phyloP scores from a whole-genome alignment of 2,888 invertebrate species.

The Patella pellucida region DNA sequence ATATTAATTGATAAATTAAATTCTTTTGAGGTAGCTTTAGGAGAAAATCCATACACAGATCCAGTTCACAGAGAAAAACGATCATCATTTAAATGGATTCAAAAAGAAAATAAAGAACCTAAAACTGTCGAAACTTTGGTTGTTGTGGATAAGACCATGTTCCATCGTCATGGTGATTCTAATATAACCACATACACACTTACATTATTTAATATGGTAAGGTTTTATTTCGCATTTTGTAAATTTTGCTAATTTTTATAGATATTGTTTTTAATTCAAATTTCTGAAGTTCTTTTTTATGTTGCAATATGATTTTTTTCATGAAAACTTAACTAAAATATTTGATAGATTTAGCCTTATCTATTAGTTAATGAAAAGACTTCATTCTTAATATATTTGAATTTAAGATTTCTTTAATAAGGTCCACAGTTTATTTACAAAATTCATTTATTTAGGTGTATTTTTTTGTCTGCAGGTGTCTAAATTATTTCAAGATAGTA shows the following conservation, averaged over 20 bases:
- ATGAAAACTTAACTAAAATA: no score
- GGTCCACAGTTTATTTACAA: neutral
- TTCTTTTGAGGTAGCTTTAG: slow-evolving; percentile 5
- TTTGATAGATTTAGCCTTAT: no score
- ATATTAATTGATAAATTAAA: no score
- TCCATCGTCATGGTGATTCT: slow-evolving; percentile 61
- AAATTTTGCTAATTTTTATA: no score
- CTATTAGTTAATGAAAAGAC: no score
- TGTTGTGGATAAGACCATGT: slow-evolving; percentile 65
- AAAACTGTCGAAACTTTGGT: slow-evolving; percentile 64
- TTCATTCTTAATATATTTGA: no score
- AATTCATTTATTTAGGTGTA: neutral
- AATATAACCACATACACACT: slow-evolving; percentile 66
- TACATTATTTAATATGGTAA: slow-evolving; percentile 67
- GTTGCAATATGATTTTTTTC: no score
- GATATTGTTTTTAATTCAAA: no score
- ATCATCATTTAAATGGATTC: slow-evolving; percentile 19
- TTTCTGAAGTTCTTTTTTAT: no score
- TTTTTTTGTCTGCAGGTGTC: slow-evolving; percentile 75
- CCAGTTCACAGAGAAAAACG: slow-evolving; percentile 15
- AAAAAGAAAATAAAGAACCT: slow-evolving; percentile 23
- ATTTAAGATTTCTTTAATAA: no score
- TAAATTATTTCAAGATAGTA: slow-evolving; percentile 72
- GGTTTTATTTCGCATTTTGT: slow-evolving; percentile 7
- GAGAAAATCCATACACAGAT: slow-evolving; percentile 9